Percentiles rank a stretch among this genome's conserved stretches.
Evolutionary conservation across 2,113 vertebrate genomes (phyloP).

Genomic region (Alligator mississippiensis): DNA sequence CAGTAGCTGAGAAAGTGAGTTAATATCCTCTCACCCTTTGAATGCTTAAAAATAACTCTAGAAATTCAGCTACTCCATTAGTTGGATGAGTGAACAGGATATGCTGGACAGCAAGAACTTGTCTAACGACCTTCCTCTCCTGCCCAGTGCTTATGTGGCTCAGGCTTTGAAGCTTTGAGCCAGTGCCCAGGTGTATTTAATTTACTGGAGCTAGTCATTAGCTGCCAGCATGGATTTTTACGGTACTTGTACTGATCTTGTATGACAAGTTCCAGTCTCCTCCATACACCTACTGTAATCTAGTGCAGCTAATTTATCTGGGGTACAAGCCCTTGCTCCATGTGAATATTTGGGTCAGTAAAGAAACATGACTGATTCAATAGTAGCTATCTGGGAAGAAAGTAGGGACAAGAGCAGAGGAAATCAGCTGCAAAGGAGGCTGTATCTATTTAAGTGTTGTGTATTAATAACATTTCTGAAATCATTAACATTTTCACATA

Average conservation of each 20-base stretch:
- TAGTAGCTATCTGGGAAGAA: not conserved
- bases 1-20: not conserved
- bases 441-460: not conserved
- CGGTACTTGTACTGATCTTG: not conserved
- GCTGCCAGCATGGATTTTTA: not conserved
- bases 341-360: not conserved
- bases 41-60: not conserved
- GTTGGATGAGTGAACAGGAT: not conserved
- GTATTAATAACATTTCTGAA: not conserved
- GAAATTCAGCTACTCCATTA: not conserved
- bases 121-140: not conserved
- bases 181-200: not conserved
- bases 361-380: not conserved
- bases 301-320: not conserved
- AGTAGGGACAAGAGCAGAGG: not conserved
- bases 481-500: not conserved
- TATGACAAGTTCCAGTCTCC: not conserved
- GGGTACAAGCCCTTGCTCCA: not conserved
- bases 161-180: not conserved
- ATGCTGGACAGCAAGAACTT: not conserved
- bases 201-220: not conserved
- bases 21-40: not conserved
- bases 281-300: accelerated
- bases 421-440: not conserved
- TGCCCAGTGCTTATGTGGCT: accelerated